Conservation (phyloP, 1,140 invertebrate species). For the Bursaphelenchus mucronatus region DNA sequence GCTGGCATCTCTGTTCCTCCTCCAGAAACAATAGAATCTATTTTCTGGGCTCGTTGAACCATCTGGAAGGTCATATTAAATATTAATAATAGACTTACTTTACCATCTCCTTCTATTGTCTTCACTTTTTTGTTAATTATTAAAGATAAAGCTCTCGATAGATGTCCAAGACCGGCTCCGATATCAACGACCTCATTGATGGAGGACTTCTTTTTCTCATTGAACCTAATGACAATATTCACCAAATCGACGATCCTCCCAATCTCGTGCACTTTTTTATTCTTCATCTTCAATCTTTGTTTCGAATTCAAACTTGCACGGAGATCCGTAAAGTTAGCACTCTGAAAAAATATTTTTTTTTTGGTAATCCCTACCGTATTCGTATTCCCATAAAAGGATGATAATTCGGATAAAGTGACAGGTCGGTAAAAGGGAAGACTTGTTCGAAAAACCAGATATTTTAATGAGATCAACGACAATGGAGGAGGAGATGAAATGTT, state of each 20-base stretch:
- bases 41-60: constrained; percentile 21
- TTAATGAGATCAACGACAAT: too few species aligned
- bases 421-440: too few species aligned
- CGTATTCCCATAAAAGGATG: too few species aligned
- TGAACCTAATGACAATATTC: background rate
- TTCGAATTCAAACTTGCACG: background rate
- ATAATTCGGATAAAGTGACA: too few species aligned
- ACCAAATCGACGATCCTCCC: constrained; percentile 33
- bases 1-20: constrained; percentile 5
- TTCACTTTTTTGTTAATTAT: constrained; percentile 23
- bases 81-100: constrained; percentile 25
- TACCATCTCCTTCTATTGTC: constrained; percentile 36
- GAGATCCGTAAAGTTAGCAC: background rate
- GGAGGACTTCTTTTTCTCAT: background rate
- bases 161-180: constrained; percentile 49
- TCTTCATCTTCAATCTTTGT: constrained; percentile 34
- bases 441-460: too few species aligned
- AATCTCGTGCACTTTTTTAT: constrained; percentile 52
- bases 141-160: constrained; percentile 43
- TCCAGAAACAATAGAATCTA: constrained; percentile 27
- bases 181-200: constrained; percentile 44
- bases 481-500: too few species aligned
- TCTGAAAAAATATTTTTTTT: background rate
- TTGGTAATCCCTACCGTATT: too few species aligned
- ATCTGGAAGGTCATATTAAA: constrained; percentile 19